Conservation (phyloP, 1,140 invertebrate species). For the Gryllus bimaculatus region DNA sequence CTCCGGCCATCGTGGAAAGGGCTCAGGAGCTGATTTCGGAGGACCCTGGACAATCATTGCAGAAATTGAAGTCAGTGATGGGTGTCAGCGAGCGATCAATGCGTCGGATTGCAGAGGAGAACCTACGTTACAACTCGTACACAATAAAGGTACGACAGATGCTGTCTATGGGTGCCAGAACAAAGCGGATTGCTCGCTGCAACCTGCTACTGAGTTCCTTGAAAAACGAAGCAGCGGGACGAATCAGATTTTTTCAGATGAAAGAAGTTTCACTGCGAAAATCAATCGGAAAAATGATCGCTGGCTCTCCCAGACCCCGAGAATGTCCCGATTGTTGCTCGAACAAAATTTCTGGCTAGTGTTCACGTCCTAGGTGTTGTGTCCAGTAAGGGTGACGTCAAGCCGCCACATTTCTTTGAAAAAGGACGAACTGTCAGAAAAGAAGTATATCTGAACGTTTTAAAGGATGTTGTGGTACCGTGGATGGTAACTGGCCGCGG, state of each 20-base stretch:
- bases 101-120: slow-evolving; percentile 8
- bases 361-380: no score
- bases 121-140: slow-evolving; percentile 11
- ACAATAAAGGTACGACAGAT: not conserved
- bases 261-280: no score
- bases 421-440: slow-evolving; percentile 7
- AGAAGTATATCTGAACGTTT: slow-evolving; percentile 15
- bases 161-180: not conserved
- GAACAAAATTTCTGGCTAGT: no score
- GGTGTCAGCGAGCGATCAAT: no score
- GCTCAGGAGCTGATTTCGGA: slow-evolving; percentile 13
- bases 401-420: slow-evolving; percentile 16
- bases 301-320: no score
- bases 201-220: no score
- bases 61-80: no score
- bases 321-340: no score
- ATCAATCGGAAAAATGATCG: no score
- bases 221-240: no score
- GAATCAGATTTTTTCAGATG: no score
- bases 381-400: slow-evolving; percentile 6
- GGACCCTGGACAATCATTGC: not conserved
- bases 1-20: not conserved
- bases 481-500: slow-evolving; percentile 3
- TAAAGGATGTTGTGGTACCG: not conserved
- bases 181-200: no score